A percentile compares a stretch with the other conserved stretches of the same genome.
Evolutionary conservation across 1,140 invertebrate genomes (phyloP).

Genomic region (Sipha flava): DNA sequence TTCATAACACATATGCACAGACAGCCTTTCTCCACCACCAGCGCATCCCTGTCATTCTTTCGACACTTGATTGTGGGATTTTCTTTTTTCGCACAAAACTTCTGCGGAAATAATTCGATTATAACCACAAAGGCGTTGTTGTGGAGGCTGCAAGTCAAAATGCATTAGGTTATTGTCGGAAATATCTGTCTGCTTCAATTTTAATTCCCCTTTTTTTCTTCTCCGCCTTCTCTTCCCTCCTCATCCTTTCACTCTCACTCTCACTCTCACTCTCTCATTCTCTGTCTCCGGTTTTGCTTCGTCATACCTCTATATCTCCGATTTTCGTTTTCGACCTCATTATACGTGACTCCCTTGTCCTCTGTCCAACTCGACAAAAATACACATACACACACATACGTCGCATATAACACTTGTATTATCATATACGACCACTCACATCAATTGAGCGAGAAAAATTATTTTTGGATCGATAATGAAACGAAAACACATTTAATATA

Average conservation of each 20-base stretch:
- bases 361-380: not conserved
- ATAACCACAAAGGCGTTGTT: slow-evolving; percentile 18
- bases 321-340: not conserved
- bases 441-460: not conserved
- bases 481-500: not conserved
- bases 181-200: slow-evolving; percentile 27
- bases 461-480: not conserved
- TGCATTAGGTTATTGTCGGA: slow-evolving; percentile 23
- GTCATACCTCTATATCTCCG: not conserved
- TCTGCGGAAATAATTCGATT: slow-evolving; percentile 25
- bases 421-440: not conserved
- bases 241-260: not conserved
- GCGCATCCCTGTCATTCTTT: not conserved
- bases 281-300: not conserved
- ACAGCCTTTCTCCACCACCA: not conserved
- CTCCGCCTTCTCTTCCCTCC: not conserved
- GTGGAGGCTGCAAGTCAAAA: slow-evolving; percentile 8
- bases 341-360: not conserved
- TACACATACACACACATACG: not conserved
- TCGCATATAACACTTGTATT: not conserved
- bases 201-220: not conserved
- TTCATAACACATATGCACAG: not conserved
- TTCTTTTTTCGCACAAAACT: slow-evolving; percentile 3
- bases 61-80: not conserved
- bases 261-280: not conserved